These are phyloP conservation scores for Morinoia aosen DNA, from an alignment of 2,888 invertebrate species.

Conservation along the genomic window DNA sequence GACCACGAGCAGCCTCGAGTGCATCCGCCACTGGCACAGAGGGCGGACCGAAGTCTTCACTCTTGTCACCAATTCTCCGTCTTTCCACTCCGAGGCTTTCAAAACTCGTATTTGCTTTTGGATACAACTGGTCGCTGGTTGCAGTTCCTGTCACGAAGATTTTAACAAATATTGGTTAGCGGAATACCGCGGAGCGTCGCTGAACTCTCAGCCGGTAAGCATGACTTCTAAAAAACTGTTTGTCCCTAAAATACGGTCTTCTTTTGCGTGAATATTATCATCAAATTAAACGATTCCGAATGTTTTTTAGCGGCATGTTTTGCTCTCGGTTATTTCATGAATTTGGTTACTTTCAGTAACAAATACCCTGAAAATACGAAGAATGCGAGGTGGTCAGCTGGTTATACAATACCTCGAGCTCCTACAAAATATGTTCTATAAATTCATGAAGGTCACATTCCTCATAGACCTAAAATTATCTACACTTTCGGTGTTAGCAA, in stretches of 20 bases:
- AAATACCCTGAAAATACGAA: too few relatives aligned
- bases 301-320: too few relatives aligned
- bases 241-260: background rate
- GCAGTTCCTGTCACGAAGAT: background rate
- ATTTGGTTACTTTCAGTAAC: too few relatives aligned
- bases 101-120: background rate
- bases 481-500: too few relatives aligned
- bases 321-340: too few relatives aligned
- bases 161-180: background rate
- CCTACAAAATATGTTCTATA: too few relatives aligned
- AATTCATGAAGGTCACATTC: too few relatives aligned
- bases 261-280: too few relatives aligned
- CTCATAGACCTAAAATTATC: too few relatives aligned
- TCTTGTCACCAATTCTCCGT: background rate
- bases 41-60: background rate
- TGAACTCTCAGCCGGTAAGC: background rate
- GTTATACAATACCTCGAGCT: too few relatives aligned
- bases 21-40: background rate
- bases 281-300: too few relatives aligned
- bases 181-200: background rate
- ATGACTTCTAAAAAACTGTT: background rate
- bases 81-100: background rate
- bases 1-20: conserved; percentile 39
- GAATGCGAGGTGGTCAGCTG: too few relatives aligned
- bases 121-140: background rate